These are phyloP conservation scores for Acinonyx jubatus DNA, from an alignment of 2,113 vertebrate genomes.

Conservation along the genomic window DNA sequence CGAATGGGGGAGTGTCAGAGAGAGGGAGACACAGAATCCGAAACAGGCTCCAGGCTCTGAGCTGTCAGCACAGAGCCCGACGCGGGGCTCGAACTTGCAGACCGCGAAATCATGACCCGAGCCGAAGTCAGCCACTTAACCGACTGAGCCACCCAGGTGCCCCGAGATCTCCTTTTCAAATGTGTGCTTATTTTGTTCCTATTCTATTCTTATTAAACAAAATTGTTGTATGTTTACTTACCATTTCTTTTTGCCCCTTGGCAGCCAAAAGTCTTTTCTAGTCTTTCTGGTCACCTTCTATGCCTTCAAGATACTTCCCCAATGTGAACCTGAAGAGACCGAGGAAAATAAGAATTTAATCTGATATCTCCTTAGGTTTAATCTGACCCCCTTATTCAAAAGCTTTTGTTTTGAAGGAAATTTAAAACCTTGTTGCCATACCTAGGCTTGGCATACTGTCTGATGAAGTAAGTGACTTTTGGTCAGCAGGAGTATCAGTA, in stretches of 20 bases:
- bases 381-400: neutral
- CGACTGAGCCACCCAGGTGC: too few relatives aligned
- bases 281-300: neutral
- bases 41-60: too few relatives aligned
- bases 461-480: neutral
- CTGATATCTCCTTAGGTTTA: neutral
- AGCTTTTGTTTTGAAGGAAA: conserved; percentile 22
- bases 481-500: neutral
- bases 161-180: neutral
- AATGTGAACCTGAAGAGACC: neutral
- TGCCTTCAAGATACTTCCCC: neutral
- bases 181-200: neutral
- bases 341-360: conserved; percentile 1
- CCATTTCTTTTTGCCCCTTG: neutral
- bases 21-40: too few relatives aligned
- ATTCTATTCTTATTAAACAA: neutral
- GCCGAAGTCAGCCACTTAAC: too few relatives aligned
- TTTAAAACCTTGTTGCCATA: neutral
- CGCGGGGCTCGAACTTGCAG: too few relatives aligned
- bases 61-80: too few relatives aligned
- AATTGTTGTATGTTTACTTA: neutral
- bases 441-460: neutral
- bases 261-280: neutral
- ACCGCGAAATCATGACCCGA: too few relatives aligned
- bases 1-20: too few relatives aligned